A percentile compares a stretch with the other conserved stretches of the same genome.
Conservation (phyloP, 2,888 invertebrate genomes). For the Macrophya annulata region DNA sequence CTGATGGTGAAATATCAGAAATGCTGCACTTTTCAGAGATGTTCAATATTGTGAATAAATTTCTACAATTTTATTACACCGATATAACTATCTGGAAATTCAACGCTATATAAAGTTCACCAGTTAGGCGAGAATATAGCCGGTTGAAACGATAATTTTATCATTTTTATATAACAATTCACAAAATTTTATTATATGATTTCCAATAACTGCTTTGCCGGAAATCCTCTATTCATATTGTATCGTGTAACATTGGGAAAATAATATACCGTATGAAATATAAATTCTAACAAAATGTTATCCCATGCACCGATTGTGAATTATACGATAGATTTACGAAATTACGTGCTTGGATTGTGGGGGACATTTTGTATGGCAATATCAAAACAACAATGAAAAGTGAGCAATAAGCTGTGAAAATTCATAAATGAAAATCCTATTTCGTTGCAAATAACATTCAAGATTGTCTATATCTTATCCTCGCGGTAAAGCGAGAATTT, state of each 20-base stretch:
- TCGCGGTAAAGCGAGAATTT: conserved; percentile 50
- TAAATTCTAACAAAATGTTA: conserved; percentile 1
- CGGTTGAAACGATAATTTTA: neutral
- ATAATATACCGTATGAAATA: conserved; percentile 19
- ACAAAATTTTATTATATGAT: neutral
- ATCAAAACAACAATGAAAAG: neutral
- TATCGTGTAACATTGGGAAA: neutral
- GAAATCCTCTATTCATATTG: neutral
- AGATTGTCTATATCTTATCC: conserved; percentile 32
- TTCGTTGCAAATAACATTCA: conserved; percentile 48
- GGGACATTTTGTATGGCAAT: neutral
- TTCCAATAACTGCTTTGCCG: neutral
- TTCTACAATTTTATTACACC: neutral
- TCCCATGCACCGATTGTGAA: neutral
- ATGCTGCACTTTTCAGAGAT: neutral
- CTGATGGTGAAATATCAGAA: neutral
- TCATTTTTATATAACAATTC: neutral
- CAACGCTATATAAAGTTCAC: neutral
- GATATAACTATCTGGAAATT: neutral
- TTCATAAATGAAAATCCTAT: conserved; percentile 47
- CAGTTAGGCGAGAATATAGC: neutral
- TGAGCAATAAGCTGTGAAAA: conserved; percentile 2
- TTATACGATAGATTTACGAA: conserved; percentile 1
- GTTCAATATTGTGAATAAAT: neutral
- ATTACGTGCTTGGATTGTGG: neutral